Base-by-base conservation (phyloP, 2,113 vertebrate species). In the Acanthochromis polyacanthus region DNA sequence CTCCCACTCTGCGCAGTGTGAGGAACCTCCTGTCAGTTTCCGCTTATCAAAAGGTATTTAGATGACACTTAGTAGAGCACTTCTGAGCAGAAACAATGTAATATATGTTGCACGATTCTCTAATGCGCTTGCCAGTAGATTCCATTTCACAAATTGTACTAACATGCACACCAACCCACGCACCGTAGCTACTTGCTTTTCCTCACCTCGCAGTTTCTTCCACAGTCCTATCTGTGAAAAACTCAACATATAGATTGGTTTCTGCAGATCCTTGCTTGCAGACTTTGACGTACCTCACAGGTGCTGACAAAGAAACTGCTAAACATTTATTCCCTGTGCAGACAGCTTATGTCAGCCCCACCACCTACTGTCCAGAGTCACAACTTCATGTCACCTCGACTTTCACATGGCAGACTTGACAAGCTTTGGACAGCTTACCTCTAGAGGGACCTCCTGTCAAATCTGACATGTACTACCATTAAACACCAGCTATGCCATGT, bases 381-480 rank as follows among this genome's bases (percentile, higher is more conserved):
- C 45, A 25, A 28, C 52, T 55, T 57, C 14, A 11, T 25, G 57
- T 65, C 59, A 60, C 38, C 56, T 72, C 10, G 15, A 17, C 68
- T 23, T 73, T 72, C 57, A 68, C 60, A 55, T 16, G 53, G 76
- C 64, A 71, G 19, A 4, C 53, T 22, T 75, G 72, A 81, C 62
- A 81, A 55, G 59, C 70, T 53, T 55, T 63, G 46, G 72, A 72
- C 71, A 75, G 67, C 64, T 53, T 46, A 36, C 25, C 68, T 72
- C 63, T 25, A 16, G 64, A 69, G 86, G 55, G 22, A 63, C 63
- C 19, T 9, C 11, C 30, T 77, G 72, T 84, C 88, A 88, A n/a
- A 78, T 65, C 53, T 20, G 82, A 82, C 81, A 86, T 81, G 75
- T 81, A 46, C 69, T 30, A 61, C 46, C 76, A 77, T 56, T 69